These are phyloP conservation scores for Cheiracanthium punctorium DNA, from an alignment of 2,888 invertebrate genomes.

Conservation along the genomic window DNA sequence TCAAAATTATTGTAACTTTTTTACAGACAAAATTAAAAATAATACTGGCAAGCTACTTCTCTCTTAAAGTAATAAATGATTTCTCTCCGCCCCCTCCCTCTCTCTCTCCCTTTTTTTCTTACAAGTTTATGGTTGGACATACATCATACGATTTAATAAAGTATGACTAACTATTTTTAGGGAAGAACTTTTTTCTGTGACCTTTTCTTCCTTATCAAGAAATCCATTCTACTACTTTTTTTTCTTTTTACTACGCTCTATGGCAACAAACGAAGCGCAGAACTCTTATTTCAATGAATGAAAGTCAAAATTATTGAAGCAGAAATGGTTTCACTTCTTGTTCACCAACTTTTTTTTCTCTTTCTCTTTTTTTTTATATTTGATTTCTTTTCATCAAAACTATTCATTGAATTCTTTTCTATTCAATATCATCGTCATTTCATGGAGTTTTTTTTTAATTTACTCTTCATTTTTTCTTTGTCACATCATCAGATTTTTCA, in stretches of 20 bases:
- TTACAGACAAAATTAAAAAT: no score
- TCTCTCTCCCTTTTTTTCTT: no score
- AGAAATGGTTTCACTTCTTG: slow-evolving; percentile 6
- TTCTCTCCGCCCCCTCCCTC: no score
- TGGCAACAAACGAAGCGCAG: slow-evolving; percentile 3
- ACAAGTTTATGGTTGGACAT: no score
- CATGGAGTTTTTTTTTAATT: not conserved
- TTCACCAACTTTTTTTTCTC: not conserved
- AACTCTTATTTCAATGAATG: not conserved
- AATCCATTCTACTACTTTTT: not conserved
- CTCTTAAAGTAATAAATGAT: no score
- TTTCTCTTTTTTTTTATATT: no score
- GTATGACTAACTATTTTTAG: not conserved
- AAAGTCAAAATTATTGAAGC: not conserved
- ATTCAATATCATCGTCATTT: not conserved
- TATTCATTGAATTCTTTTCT: not conserved
- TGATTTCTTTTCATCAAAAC: not conserved
- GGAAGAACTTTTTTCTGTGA: not conserved
- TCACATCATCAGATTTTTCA: not conserved
- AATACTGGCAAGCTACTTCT: no score
- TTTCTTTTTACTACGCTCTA: not conserved
- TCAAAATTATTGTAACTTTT: no score
- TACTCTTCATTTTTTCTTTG: not conserved
- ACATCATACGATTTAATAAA: not conserved
- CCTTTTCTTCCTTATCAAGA: not conserved